Conservation (phyloP, 1,140 invertebrate species). For the Parasteatoda tepidariorum region DNA sequence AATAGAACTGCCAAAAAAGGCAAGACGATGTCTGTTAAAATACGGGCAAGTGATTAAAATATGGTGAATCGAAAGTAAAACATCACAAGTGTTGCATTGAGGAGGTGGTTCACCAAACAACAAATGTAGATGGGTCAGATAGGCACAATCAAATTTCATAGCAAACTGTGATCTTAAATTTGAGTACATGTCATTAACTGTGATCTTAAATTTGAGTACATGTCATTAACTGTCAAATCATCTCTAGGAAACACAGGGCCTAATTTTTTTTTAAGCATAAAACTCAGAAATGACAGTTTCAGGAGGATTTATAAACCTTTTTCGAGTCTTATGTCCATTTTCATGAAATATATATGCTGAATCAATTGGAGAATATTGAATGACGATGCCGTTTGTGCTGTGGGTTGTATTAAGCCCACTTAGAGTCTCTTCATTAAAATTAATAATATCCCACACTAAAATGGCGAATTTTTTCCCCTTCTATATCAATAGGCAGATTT, state of each 20-base stretch:
- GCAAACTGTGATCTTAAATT: too few relatives aligned
- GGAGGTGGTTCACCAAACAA: too few relatives aligned
- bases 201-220: not conserved
- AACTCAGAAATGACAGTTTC: not conserved
- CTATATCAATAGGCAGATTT: not conserved
- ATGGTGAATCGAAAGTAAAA: too few relatives aligned
- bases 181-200: too few relatives aligned
- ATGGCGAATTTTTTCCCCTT: not conserved
- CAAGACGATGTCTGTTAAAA: too few relatives aligned
- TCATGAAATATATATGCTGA: too few relatives aligned
- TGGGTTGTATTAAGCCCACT: slow-evolving; percentile 64
- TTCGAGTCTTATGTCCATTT: not conserved
- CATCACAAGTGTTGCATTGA: too few relatives aligned
- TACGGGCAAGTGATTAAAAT: too few relatives aligned
- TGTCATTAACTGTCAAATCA: not conserved
- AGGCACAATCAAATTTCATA: too few relatives aligned
- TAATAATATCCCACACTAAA: slow-evolving; percentile 64
- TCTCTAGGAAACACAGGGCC: not conserved
- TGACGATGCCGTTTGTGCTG: slow-evolving; percentile 63
- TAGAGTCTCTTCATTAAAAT: slow-evolving; percentile 63
- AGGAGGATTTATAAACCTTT: not conserved
- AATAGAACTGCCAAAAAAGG: too few relatives aligned
- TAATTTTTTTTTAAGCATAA: not conserved
- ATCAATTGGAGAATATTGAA: slow-evolving; percentile 34
- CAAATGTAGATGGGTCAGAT: too few relatives aligned